A percentile compares a stretch with the other conserved stretches of the same genome.
phyloP scores from a whole-genome alignment of 2,113 vertebrate species.

The Proteles cristata region DNA sequence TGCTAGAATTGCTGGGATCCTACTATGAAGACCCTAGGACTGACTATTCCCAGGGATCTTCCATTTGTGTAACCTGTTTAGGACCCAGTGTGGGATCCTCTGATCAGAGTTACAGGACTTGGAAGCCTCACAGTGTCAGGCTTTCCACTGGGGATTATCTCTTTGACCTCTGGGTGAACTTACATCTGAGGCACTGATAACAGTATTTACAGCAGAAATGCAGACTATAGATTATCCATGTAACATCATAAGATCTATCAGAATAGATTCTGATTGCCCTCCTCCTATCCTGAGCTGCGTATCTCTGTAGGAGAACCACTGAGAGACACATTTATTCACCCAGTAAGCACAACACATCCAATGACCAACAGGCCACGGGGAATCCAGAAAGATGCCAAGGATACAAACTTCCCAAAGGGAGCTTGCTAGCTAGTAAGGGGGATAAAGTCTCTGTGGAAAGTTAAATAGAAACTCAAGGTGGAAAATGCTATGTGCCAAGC shows the following conservation, averaged over 20 bases:
- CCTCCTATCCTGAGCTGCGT: background rate
- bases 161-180: background rate
- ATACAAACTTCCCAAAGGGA: background rate
- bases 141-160: background rate
- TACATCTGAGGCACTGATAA: background rate
- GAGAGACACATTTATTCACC: background rate
- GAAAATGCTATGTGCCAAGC: background rate
- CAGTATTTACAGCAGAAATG: slow-evolving; percentile 28
- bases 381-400: background rate
- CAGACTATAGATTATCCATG: background rate
- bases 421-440: background rate
- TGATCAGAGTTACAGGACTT: background rate
- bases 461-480: slow-evolving; percentile 31
- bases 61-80: background rate
- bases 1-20: background rate
- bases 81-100: background rate
- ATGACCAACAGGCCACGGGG: background rate
- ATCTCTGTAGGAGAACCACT: background rate
- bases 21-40: background rate
- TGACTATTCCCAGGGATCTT: background rate
- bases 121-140: background rate
- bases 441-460: background rate
- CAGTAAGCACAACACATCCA: background rate
- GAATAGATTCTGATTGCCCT: background rate
- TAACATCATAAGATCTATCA: slow-evolving; percentile 6